Percentiles rank a stretch among this genome's conserved stretches.
phyloP scores from a whole-genome alignment of 2,888 invertebrate genomes.

The Dendrolimus houi region DNA sequence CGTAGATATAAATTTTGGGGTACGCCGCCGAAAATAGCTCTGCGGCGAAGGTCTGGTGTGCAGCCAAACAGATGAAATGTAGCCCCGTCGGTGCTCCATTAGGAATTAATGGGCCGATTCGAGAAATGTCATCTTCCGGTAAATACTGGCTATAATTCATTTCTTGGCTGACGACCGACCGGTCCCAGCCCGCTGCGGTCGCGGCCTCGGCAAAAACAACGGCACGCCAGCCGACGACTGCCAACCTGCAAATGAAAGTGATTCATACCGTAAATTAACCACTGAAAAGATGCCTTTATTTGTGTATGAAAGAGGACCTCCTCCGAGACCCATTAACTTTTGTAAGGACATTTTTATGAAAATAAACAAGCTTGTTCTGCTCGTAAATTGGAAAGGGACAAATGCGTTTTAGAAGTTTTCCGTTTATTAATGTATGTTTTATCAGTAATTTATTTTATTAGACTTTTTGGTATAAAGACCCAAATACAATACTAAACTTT shows the following conservation, averaged over 20 bases:
- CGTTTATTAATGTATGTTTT: background rate
- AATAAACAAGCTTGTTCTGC: slow-evolving; percentile 21
- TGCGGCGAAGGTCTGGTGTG: slow-evolving; percentile 57
- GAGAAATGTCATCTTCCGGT: slow-evolving; percentile 71
- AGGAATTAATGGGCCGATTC: slow-evolving; percentile 73
- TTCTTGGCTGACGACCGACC: slow-evolving; percentile 24
- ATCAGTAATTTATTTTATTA: background rate
- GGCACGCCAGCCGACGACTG: slow-evolving; percentile 11
- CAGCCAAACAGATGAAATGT: slow-evolving; percentile 74
- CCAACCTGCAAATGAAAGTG: slow-evolving; percentile 43
- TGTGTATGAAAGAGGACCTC: slow-evolving; percentile 15
- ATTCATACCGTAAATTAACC: slow-evolving; percentile 52
- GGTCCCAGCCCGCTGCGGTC: slow-evolving; percentile 8
- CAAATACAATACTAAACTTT: too few species aligned
- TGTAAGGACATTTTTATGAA: slow-evolving; percentile 17
- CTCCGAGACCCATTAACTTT: slow-evolving; percentile 13
- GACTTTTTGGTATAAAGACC: too few species aligned
- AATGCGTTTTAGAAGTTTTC: slow-evolving; percentile 6
- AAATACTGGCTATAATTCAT: slow-evolving; percentile 63
- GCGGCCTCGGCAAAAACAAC: slow-evolving; percentile 31
- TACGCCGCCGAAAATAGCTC: slow-evolving; percentile 66
- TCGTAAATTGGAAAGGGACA: slow-evolving; percentile 21
- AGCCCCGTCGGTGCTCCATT: slow-evolving; percentile 61
- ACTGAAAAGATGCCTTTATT: slow-evolving; percentile 44
- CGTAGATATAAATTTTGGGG: slow-evolving; percentile 67